These are phyloP conservation scores for Pseudococcus jackbeardsleyi DNA, from an alignment of 2,888 invertebrate genomes.

Conservation along the genomic window DNA sequence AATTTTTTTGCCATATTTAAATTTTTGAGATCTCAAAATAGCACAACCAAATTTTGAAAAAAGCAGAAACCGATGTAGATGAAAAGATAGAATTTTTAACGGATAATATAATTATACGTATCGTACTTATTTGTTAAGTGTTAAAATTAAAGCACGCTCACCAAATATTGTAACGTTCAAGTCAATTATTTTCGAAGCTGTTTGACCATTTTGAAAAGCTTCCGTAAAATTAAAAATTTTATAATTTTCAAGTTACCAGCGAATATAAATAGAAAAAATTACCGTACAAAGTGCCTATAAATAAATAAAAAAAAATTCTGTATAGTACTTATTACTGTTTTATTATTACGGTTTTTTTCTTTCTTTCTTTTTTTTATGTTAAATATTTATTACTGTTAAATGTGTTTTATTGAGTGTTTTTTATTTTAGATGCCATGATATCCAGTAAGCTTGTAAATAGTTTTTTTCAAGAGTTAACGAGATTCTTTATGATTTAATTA, in stretches of 20 bases:
- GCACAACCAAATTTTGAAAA: not conserved
- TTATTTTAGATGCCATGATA: conserved; percentile 54
- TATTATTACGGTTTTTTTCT: not conserved
- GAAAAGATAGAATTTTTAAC: not conserved
- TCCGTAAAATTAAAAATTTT: conserved; percentile 29
- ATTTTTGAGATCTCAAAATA: not conserved
- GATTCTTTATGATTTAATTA: conserved; percentile 48
- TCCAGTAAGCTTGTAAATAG: not conserved
- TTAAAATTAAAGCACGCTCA: conserved; percentile 30
- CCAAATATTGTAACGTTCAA: conserved; percentile 26
- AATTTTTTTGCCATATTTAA: not conserved
- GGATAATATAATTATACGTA: not conserved
- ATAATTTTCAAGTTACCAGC: conserved; percentile 47
- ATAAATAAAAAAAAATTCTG: not conserved
- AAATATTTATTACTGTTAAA: conserved; percentile 57
- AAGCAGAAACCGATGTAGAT: not conserved
- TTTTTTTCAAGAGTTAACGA: conserved; percentile 36
- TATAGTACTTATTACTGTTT: conserved; percentile 44
- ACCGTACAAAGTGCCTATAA: conserved; percentile 58
- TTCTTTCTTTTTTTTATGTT: conserved; percentile 41
- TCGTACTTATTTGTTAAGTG: conserved; percentile 29
- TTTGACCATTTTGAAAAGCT: conserved; percentile 26
- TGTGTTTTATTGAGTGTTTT: conserved; percentile 57
- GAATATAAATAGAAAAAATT: conserved; percentile 46
- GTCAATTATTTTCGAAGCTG: conserved; percentile 42